Conservation (phyloP, 1,140 invertebrate genomes). For the Cyphomyrmex costatus region DNA sequence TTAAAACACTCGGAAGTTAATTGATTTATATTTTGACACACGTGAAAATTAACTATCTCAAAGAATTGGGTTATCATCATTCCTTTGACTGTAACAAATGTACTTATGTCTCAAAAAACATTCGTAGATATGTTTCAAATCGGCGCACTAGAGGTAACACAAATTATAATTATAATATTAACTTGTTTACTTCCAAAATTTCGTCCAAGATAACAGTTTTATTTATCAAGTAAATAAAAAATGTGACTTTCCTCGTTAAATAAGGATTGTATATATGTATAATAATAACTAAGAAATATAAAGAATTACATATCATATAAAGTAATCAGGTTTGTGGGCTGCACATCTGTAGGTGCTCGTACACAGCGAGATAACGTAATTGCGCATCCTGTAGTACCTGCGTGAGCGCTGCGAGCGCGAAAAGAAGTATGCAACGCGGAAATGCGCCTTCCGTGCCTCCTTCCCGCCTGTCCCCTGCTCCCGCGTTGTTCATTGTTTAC, state of each 20-base stretch:
- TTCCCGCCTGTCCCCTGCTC: background rate
- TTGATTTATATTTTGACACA: no score
- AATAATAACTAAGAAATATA: background rate
- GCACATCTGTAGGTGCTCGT: background rate
- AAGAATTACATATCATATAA: background rate
- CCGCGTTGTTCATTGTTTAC: constrained; percentile 35
- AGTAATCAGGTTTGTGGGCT: background rate
- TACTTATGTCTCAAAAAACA: background rate
- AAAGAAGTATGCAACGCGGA: constrained; percentile 30
- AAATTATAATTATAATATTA: no score
- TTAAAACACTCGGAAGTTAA: no score
- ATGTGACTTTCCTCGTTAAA: background rate
- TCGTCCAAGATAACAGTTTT: background rate
- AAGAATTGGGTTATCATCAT: no score
- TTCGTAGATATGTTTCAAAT: background rate
- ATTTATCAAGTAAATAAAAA: background rate
- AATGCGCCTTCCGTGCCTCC: background rate
- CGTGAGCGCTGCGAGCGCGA: background rate
- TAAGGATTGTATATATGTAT: background rate
- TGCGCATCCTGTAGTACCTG: constrained; percentile 20
- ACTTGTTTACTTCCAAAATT: no score
- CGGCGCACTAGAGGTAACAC: no score
- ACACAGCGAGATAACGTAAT: constrained; percentile 37
- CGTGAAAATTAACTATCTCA: no score
- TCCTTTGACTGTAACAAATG: no score